Percentiles rank a stretch among this genome's conserved stretches.
Conservation (phyloP, 2,888 invertebrate genomes). For the Drosophila dives region DNA sequence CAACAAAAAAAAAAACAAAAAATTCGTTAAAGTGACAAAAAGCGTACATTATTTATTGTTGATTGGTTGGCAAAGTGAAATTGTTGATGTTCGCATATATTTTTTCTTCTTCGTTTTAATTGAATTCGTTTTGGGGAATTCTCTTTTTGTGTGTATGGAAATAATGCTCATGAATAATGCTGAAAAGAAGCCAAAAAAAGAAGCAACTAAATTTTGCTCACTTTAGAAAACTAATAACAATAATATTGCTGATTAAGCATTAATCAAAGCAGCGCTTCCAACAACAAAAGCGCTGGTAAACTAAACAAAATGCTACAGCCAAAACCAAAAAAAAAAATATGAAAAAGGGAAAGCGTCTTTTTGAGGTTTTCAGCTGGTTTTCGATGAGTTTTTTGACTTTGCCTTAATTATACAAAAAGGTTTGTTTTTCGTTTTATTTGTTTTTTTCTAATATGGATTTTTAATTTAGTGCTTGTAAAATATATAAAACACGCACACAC, state of each 20-base stretch:
- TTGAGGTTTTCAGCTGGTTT: constrained; percentile 26
- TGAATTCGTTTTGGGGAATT: constrained; percentile 42
- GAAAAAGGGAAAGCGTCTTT: constrained; percentile 71
- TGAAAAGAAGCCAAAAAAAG: constrained; percentile 8
- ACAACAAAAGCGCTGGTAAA: constrained; percentile 28
- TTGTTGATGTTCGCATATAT: constrained; percentile 41
- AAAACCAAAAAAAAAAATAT: background rate
- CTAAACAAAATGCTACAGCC: constrained; percentile 38
- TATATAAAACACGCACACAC: constrained; percentile 17
- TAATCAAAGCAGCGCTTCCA: constrained; percentile 65
- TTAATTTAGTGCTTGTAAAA: constrained; percentile 55
- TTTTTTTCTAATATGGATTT: constrained; percentile 60
- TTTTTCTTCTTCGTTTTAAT: constrained; percentile 38
- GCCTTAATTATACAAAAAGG: constrained; percentile 71
- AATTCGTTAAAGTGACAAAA: constrained; percentile 17
- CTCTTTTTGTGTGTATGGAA: background rate
- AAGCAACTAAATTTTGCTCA: constrained; percentile 28
- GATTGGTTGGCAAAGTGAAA: constrained; percentile 58
- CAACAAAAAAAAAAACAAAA: background rate
- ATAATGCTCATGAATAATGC: constrained; percentile 50
- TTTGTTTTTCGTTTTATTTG: constrained; percentile 15
- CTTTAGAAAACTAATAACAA: constrained; percentile 77
- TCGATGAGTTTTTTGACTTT: constrained; percentile 18
- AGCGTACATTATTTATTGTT: constrained; percentile 23
- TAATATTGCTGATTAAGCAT: constrained; percentile 80